Conservation (phyloP, 2,888 invertebrate species). For the Standfussiana lucernea region DNA sequence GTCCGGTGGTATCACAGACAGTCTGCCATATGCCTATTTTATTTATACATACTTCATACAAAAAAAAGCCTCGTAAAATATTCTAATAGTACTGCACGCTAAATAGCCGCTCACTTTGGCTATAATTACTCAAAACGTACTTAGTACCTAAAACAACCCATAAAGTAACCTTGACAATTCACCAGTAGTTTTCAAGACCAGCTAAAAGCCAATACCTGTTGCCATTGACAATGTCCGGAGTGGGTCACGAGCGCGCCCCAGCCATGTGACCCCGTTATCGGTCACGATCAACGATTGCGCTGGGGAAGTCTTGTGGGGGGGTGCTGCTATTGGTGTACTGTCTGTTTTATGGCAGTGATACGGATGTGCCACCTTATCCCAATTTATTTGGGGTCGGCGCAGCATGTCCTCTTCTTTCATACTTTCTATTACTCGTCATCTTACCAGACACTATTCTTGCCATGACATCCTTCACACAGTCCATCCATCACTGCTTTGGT, state of each 20-base stretch:
- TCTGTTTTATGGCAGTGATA: background rate
- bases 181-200: constrained; percentile 16
- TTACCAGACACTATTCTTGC: background rate
- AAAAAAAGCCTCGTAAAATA: background rate
- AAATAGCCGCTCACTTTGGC: background rate
- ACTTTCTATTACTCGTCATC: background rate
- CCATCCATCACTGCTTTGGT: background rate
- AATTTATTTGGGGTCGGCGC: background rate
- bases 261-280: constrained; percentile 54
- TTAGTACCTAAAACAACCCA: background rate
- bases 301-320: background rate
- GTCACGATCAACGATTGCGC: constrained; percentile 41
- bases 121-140: background rate
- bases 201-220: constrained; percentile 15
- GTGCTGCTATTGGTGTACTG: background rate
- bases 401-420: background rate
- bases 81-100: background rate
- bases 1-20: background rate
- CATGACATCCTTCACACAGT: background rate
- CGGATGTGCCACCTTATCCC: background rate
- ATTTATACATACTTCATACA: background rate
- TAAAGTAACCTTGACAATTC: background rate
- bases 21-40: background rate
- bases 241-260: constrained; percentile 47
- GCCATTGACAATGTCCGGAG: constrained; percentile 45